phyloP scores from a whole-genome alignment of 1,140 invertebrate species.

The Mycetomoellerius zeteki region DNA sequence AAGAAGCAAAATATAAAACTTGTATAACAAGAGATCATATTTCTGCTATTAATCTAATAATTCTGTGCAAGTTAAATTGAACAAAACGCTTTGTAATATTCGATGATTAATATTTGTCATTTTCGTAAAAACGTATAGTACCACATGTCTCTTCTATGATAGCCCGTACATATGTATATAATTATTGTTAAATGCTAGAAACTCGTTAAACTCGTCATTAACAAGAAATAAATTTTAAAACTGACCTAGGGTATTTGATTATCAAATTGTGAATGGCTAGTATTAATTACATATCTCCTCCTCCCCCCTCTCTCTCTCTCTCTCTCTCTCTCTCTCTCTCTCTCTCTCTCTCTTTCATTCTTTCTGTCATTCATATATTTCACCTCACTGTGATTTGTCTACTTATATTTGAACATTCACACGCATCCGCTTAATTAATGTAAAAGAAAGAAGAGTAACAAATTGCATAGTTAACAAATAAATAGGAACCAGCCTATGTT shows the following conservation, averaged over 20 bases:
- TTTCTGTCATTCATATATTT: constrained; percentile 44
- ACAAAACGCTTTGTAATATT: constrained; percentile 62
- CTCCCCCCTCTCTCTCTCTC: neutral
- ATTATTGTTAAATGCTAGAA: constrained; percentile 53
- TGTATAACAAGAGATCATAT: constrained; percentile 15
- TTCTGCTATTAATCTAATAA: constrained; percentile 28
- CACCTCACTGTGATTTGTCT: neutral
- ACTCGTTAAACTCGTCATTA: constrained; percentile 50
- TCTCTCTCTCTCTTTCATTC: neutral
- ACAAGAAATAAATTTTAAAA: constrained; percentile 63
- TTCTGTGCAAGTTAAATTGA: constrained; percentile 37
- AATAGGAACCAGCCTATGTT: constrained; percentile 86
- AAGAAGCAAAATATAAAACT: constrained; percentile 9
- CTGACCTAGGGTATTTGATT: constrained; percentile 68
- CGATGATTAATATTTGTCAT: constrained; percentile 42
- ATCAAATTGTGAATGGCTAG: constrained; percentile 32
- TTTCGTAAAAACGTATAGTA: constrained; percentile 40
- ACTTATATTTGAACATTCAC: constrained; percentile 28
- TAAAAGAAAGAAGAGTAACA: constrained; percentile 58
- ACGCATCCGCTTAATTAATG: constrained; percentile 19
- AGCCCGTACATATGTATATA: constrained; percentile 33
- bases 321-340: neutral
- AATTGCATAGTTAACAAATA: constrained; percentile 67
- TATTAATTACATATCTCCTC: constrained; percentile 12
- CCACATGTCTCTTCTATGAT: constrained; percentile 41